Evolutionary conservation across 2,113 vertebrate genomes (phyloP), one percentile per base, ranked within the genome.

Genomic region (Heloderma charlesbogerti): DNA sequence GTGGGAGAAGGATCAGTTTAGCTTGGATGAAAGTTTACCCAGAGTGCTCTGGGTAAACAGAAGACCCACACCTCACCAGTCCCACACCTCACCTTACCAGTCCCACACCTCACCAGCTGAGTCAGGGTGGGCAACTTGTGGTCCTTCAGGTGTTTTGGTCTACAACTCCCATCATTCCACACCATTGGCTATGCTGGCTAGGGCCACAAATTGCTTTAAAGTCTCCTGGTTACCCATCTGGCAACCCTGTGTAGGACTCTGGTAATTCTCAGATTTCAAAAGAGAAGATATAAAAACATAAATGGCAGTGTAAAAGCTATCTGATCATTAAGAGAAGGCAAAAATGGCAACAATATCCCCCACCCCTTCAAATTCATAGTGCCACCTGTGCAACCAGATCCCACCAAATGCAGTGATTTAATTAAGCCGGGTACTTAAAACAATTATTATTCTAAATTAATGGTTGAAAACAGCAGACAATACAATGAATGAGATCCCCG

Each of bases 391-490:
- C 91, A 77, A 86, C 75, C 90, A 15, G 84, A 54, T 12, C 92
- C 43, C 63, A 72, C 89, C 22, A 79, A 72, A 9, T 31, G 8
- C 45, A 9, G 93, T 93, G 91, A 92, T 92, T 94, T 88, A 92
- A 96, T 66, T 13, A 81, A 93, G 92, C 91, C 71, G 91, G 88
- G 95, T 93, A 29, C 13, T 22, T 90, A 43, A 31, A 89, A 93
- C 91, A 89, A 92, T 87, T 89, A 95, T 95, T 87, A 89, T 93
- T 96, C 94, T 90, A 10, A 43, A 93, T 86, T 92, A 95, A 72
- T 37, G 74, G 63, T 60, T 31, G 91, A 89, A 92, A 94, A 79
- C 80, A 95, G 86, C 60, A 95, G 93, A 91, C 1, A 27, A 72
- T 89, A 89, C 87, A 89, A 74, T 88, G 94, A 89, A 94, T 89